phyloP scores from a whole-genome alignment of 2,888 invertebrate genomes.

The Fragum whitleyi region DNA sequence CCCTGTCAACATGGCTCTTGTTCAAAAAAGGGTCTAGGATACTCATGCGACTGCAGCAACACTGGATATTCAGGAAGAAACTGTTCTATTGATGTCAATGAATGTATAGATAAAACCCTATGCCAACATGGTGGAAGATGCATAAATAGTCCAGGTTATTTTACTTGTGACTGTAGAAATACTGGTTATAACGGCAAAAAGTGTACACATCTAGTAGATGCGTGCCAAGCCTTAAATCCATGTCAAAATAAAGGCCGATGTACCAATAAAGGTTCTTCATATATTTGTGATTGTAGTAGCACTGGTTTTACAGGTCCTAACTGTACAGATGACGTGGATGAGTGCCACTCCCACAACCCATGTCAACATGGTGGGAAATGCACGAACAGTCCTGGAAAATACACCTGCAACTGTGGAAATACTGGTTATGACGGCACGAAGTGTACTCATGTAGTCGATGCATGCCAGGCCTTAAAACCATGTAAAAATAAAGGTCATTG shows the following conservation, averaged over 20 bases:
- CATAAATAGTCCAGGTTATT: not conserved
- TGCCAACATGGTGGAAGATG: conserved; percentile 2
- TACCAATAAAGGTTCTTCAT: conserved; percentile 7
- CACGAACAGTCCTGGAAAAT: not conserved
- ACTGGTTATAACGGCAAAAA: not conserved
- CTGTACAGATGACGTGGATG: not conserved
- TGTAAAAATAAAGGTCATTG: not conserved
- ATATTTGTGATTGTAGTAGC: conserved; percentile 26
- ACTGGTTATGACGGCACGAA: not conserved
- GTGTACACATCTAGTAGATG: not conserved
- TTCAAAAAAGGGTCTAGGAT: not conserved
- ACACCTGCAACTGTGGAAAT: not conserved
- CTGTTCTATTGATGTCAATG: not conserved
- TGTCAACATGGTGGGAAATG: not conserved
- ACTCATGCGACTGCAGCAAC: not conserved
- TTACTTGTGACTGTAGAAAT: not conserved
- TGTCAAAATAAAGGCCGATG: conserved; percentile 35
- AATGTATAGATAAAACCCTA: not conserved
- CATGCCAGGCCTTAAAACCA: not conserved
- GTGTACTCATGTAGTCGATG: not conserved
- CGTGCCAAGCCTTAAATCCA: conserved; percentile 3
- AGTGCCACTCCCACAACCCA: not conserved
- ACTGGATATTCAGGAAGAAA: not conserved
- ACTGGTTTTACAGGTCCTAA: not conserved
- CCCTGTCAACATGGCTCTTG: not conserved